Evolutionary conservation across 2,797 vertebrate genomes (phyloP).

Genomic region (Sternotherus odoratus): DNA sequence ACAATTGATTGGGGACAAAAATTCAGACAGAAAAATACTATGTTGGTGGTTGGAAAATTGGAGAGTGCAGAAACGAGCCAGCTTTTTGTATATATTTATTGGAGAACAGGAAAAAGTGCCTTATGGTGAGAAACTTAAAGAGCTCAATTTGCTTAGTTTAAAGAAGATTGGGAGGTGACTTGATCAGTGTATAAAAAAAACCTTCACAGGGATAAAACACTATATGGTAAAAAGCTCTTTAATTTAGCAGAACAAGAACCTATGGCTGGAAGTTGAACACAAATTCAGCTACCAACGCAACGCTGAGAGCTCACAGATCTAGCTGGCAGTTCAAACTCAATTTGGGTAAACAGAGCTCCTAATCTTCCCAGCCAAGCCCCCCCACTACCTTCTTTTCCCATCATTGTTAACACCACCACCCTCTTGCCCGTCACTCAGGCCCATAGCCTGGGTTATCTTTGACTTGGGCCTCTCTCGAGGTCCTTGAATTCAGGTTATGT

Average conservation of each 20-base stretch:
- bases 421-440: too few relatives aligned
- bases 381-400: too few relatives aligned
- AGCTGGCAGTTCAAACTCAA: too few relatives aligned
- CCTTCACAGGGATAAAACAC: constrained; percentile 61
- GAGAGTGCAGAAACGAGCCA: background rate
- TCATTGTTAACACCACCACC: too few relatives aligned
- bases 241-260: constrained; percentile 49
- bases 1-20: constrained; percentile 3
- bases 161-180: constrained; percentile 61
- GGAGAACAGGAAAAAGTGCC: constrained; percentile 40
- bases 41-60: constrained; percentile 22
- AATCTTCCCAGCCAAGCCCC: too few relatives aligned
- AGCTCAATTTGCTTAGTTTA: constrained; percentile 64
- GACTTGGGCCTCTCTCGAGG: too few relatives aligned
- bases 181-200: constrained; percentile 52
- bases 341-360: too few relatives aligned
- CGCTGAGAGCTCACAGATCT: too few relatives aligned
- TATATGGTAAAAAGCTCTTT: constrained; percentile 62
- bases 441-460: too few relatives aligned
- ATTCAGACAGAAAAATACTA: constrained; percentile 28
- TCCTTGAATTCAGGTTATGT: too few relatives aligned
- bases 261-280: constrained; percentile 15
- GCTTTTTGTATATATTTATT: background rate
- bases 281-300: too few relatives aligned
- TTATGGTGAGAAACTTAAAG: constrained; percentile 30